Percentiles rank a stretch among this genome's conserved stretches.
Evolutionary conservation across 1,140 invertebrate genomes (phyloP).

Genomic region (Drosophila sechellia): DNA sequence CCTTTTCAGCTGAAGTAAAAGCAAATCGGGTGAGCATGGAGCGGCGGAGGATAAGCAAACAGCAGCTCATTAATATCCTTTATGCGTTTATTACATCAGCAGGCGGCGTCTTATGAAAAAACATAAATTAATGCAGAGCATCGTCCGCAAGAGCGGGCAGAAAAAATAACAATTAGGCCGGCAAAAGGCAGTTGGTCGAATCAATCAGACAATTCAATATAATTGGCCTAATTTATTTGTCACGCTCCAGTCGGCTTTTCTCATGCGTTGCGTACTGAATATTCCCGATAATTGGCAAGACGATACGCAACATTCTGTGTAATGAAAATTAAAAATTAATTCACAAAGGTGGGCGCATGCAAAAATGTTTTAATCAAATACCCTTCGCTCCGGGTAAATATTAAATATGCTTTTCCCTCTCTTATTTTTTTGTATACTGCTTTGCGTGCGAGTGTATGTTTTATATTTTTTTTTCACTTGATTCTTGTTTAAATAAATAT

Average conservation of each 20-base stretch:
- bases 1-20: slow-evolving; percentile 82
- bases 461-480: slow-evolving; percentile 7
- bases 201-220: slow-evolving; percentile 75
- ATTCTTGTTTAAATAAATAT: slow-evolving; percentile 54
- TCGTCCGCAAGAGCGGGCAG: slow-evolving; percentile 22
- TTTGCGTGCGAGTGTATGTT: slow-evolving; percentile 2
- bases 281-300: slow-evolving; percentile 49
- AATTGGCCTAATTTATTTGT: slow-evolving; percentile 73
- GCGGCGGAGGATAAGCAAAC: slow-evolving; percentile 58
- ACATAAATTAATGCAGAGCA: slow-evolving; percentile 69
- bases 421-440: background rate
- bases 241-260: slow-evolving; percentile 21
- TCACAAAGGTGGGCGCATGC: slow-evolving; percentile 30
- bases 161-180: slow-evolving; percentile 53
- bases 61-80: slow-evolving; percentile 81
- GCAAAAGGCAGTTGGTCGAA: slow-evolving; percentile 53
- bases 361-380: slow-evolving; percentile 54
- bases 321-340: slow-evolving; percentile 64
- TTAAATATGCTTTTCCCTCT: slow-evolving; percentile 37
- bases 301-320: slow-evolving; percentile 9
- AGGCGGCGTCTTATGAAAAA: slow-evolving; percentile 63
- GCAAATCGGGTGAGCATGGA: slow-evolving; percentile 56
- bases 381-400: slow-evolving; percentile 30
- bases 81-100: slow-evolving; percentile 79
- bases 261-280: slow-evolving; percentile 9